Base-by-base conservation (phyloP, 2,888 invertebrate genomes). In the Chrysolina americana region DNA sequence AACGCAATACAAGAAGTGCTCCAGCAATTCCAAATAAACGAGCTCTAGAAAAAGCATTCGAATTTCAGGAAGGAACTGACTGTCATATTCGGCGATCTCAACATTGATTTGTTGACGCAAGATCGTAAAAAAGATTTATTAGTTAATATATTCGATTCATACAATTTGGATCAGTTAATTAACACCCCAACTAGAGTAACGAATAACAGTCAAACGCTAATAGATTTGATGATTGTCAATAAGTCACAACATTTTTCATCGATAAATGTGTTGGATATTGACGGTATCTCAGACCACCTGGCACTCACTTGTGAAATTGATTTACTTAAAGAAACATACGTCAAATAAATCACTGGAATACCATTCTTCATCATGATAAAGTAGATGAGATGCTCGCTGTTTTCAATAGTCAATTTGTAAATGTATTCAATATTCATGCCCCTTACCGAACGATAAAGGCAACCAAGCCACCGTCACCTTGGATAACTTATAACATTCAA, bases 1-100 rank as follows among this genome's bases (percentile, higher is more conserved):
- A 63, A 36, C 63, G 36, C 28, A 63, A 36, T 63, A 36, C 28
- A 23, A 63, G 36, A 23, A 63, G 63, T 63, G 63, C 63, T 28
- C 63, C 63, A 63, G 63, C 63, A 63, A 63, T 23, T 36, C 63
- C 63, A 28, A 23, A 63, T 28, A 63, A 28, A 63, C 4, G 36
- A 36, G 36, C 10, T 63, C 17, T 15, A 11, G 63, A 63, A 28
- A 63, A 11, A 36, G 63, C 23, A 28, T 63, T 28, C 36, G 63
- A 63, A 63, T 41, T 63, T 36, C 63, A 63, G 21, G 63, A 63
- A 36, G 63, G 28, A 63, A 28, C 63, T 36, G 63, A 63, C 63
- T 5, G 36, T 63, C 63, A 63, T 63, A 41, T 28, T 36, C 41
- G 41, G 63, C 9, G 63, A 41, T 63, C 63, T 63, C 63, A 63